Conservation (phyloP, 2,113 vertebrate genomes). For the Thunnus maccoyii region DNA sequence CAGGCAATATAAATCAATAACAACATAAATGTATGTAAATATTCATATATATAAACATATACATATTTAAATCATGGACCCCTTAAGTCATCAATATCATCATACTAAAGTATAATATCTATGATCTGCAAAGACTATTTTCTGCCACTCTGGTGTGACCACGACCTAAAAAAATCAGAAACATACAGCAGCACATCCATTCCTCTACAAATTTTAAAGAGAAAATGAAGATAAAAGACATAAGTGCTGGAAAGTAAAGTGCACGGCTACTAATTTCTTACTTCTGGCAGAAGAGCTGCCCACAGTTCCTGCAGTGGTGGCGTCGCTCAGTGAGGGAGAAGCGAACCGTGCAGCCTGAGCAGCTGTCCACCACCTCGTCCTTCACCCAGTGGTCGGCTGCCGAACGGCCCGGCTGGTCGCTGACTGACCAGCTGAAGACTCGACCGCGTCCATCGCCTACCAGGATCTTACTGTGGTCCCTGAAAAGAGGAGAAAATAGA, state of each 20-base stretch:
- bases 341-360: constrained; percentile 92
- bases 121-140: neutral
- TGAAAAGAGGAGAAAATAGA: constrained; percentile 58
- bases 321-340: constrained; percentile 97
- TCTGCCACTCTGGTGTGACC: neutral
- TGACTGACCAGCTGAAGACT: constrained; percentile 99
- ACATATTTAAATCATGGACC: no score
- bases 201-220: neutral
- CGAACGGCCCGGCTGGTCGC: constrained; percentile 95
- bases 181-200: neutral
- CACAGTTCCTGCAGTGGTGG: constrained; percentile 98
- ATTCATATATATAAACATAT: no score
- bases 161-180: neutral
- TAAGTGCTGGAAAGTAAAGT: no score
- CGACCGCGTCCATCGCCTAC: constrained; percentile 94
- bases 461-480: constrained; percentile 98
- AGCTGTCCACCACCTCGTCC: constrained; percentile 97
- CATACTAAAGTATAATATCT: no score
- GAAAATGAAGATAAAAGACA: no score
- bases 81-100: no score
- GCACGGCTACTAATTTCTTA: constrained; percentile 76
- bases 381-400: constrained; percentile 99
- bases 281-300: constrained; percentile 99
- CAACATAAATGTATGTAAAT: no score
- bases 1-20: no score